A percentile compares a stretch with the other conserved stretches of the same genome.
Evolutionary conservation across 2,113 vertebrate genomes (phyloP).

Genomic region (Odocoileus hemionus): DNA sequence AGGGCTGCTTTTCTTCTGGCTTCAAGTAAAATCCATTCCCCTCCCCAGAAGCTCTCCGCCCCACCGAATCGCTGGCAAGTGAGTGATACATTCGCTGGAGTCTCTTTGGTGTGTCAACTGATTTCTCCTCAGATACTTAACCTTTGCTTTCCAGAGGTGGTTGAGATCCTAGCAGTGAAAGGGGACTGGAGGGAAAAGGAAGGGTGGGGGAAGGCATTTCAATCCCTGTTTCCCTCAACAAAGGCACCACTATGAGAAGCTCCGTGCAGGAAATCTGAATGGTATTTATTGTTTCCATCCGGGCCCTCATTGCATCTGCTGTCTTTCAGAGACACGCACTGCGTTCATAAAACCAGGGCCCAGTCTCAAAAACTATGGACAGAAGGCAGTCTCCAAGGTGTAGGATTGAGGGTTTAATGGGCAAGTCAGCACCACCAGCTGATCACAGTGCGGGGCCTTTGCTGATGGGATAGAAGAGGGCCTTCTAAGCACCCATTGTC

Average conservation of each 20-base stretch:
- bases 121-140: slow-evolving; percentile 82
- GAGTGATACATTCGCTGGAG: slow-evolving; percentile 79
- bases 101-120: slow-evolving; percentile 80
- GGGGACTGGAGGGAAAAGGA: slow-evolving; percentile 43
- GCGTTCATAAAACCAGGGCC: slow-evolving; percentile 87
- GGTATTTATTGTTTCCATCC: slow-evolving; percentile 91
- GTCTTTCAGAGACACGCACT: slow-evolving; percentile 91
- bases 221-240: slow-evolving; percentile 89
- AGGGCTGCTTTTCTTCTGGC: slow-evolving; percentile 77
- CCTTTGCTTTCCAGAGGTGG: slow-evolving; percentile 82
- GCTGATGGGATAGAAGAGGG: background rate
- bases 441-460: background rate
- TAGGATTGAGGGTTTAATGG: slow-evolving; percentile 38
- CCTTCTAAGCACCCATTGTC: background rate
- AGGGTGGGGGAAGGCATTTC: slow-evolving; percentile 80
- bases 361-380: slow-evolving; percentile 68
- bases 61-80: slow-evolving; percentile 70
- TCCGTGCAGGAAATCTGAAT: slow-evolving; percentile 81
- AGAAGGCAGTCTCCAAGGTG: slow-evolving; percentile 43
- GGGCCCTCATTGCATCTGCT: slow-evolving; percentile 90
- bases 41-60: slow-evolving; percentile 68
- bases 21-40: slow-evolving; percentile 68
- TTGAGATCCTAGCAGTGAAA: slow-evolving; percentile 73
- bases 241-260: slow-evolving; percentile 84
- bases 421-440: slow-evolving; percentile 61